Evolutionary conservation across 2,888 invertebrate genomes (phyloP), one percentile per base, ranked within the genome.

Genomic region (Achlya flavicornis): DNA sequence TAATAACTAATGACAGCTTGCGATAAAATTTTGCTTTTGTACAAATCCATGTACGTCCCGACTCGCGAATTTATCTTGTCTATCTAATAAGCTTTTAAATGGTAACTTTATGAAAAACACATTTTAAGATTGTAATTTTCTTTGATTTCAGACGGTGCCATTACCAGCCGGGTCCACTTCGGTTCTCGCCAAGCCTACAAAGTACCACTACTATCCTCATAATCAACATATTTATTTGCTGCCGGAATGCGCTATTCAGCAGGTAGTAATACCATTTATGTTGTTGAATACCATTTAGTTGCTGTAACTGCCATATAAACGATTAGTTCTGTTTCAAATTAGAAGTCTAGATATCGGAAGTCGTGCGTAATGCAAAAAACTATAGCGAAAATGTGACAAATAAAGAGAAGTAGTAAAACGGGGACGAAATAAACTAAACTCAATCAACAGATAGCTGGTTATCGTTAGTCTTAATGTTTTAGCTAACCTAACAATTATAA

Each of bases 161-260:
- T 84, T 96, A 77, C 96, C 95, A 61, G 95, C 95, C 58, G 95
- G 95, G 26, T 95, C 96, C 58, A 95, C 96, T 68, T 96, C 96
- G 65, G 95, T 95, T 59, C 92, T 97, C 72, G 96, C 97, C 61
- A 98, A 98, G 87, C 98, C 98, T 35, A 98, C 98, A 71, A 98
- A 98, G 93, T 98, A 98, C 92, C 98, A 98, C 90, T 98, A 98
- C 93, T 98, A 98, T 90, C 98, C 98, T 41, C 98, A 98, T 93
- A 98, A 98, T 92, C 98, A 98, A 90, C 98, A 98, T 92, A 97
- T 98, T 83, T 98, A 98, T 92, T 94, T 98, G 81, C 94, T 98
- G 78, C 98, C 98, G 70, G 98, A 98, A 92, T 98, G 98, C 92
- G 98, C 98, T 73, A 97, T 98, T 79, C 98, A 98, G 92, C 98